Percentiles rank a stretch among this genome's conserved stretches.
Evolutionary conservation across 2,113 vertebrate genomes (phyloP).

Genomic region (Montifringilla adamsi): DNA sequence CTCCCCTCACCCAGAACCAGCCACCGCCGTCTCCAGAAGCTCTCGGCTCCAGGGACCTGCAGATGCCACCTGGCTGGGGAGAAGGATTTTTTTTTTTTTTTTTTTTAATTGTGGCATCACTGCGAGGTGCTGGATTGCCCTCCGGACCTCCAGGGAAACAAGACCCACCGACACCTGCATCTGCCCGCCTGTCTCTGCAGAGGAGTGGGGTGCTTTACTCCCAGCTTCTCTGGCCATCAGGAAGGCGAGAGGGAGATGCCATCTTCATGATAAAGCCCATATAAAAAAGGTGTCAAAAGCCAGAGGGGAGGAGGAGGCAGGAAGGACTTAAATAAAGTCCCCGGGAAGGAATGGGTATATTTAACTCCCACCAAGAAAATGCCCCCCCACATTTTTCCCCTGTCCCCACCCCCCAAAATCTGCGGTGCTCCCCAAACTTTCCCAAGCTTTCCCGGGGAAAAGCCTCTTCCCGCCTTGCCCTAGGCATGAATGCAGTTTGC

Average conservation of each 20-base stretch:
- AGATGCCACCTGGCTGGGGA: conserved; percentile 22
- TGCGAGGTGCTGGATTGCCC: background rate
- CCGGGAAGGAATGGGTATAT: background rate
- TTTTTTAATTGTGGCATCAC: background rate
- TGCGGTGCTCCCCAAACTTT: background rate
- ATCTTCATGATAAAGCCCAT: background rate
- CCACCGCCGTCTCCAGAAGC: conserved; percentile 33
- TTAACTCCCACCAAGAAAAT: background rate
- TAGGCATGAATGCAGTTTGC: conserved; percentile 79
- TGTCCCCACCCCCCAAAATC: background rate
- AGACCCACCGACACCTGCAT: rapidly evolving
- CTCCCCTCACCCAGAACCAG: conserved; percentile 52
- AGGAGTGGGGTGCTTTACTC: background rate
- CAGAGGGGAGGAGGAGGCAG: background rate
- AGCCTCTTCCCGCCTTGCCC: conserved; percentile 34
- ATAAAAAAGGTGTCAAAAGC: conserved; percentile 33
- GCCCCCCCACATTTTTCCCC: rapidly evolving
- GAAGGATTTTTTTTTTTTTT: background rate
- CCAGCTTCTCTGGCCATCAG: background rate
- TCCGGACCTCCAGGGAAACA: background rate
- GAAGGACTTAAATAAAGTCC: background rate
- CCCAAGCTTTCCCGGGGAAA: background rate
- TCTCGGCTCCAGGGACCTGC: conserved; percentile 44
- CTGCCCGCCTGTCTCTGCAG: background rate
- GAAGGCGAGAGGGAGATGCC: background rate